Percentiles rank a stretch among this genome's conserved stretches.
These are phyloP conservation scores for Phyllotreta striolata DNA, from an alignment of 2,888 invertebrate species.

Conservation along the genomic window DNA sequence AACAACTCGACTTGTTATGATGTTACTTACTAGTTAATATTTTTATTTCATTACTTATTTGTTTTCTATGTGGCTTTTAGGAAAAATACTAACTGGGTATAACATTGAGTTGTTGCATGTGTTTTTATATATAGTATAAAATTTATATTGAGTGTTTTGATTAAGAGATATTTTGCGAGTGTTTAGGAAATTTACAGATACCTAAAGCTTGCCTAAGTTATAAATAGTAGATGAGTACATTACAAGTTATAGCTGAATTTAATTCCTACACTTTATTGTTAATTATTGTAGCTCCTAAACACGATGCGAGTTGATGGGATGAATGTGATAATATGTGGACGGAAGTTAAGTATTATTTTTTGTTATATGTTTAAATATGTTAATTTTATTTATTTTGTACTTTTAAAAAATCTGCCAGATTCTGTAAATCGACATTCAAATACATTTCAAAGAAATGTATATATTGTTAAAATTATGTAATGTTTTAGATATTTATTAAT, in stretches of 20 bases:
- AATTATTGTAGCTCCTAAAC: constrained; percentile 10
- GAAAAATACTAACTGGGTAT: constrained; percentile 2
- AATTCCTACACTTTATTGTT: neutral
- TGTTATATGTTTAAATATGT: constrained; percentile 32
- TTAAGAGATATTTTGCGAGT: constrained; percentile 13
- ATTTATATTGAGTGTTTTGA: constrained; percentile 15
- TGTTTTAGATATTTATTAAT: constrained; percentile 61
- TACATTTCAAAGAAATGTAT: constrained; percentile 58
- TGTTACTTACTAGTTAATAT: constrained; percentile 9
- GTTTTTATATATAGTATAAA: constrained; percentile 13
- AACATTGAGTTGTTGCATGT: constrained; percentile 4
- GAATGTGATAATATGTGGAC: constrained; percentile 22
- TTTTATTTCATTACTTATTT: neutral
- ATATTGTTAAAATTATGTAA: constrained; percentile 58
- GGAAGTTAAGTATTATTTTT: constrained; percentile 31
- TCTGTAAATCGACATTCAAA: constrained; percentile 47
- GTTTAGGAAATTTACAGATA: constrained; percentile 14
- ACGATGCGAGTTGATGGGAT: constrained; percentile 14
- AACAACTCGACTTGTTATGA: constrained; percentile 34
- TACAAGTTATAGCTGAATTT: neutral
- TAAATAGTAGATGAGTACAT: neutral
- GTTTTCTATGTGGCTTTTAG: constrained; percentile 1
- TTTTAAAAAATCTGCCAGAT: constrained; percentile 44
- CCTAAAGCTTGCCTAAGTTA: constrained; percentile 9
- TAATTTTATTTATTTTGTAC: constrained; percentile 37